These are phyloP conservation scores for Holothuria glaberrima DNA, from an alignment of 35 echinoderm and acorn worm genomes.

Conservation along the genomic window DNA sequence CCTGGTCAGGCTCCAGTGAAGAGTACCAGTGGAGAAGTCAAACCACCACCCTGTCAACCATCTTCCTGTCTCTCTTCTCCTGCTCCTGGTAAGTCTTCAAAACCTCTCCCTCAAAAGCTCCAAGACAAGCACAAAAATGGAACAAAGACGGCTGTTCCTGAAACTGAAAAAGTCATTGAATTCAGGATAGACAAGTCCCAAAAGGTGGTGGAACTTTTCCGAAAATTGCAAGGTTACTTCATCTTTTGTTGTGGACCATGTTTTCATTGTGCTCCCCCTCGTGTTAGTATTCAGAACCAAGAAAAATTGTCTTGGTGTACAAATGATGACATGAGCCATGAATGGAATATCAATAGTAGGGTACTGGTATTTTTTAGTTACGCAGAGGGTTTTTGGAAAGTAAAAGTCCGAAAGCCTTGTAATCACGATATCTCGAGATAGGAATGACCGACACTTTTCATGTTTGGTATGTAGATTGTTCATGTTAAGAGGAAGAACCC, in stretches of 20 bases:
- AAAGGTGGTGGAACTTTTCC: constrained; percentile 39
- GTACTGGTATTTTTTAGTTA: constrained; percentile 56
- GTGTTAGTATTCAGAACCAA: constrained; percentile 48
- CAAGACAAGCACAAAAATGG: background rate
- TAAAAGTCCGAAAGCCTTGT: no score
- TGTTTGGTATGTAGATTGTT: no score
- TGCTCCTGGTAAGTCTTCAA: background rate
- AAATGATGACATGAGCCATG: constrained; percentile 55
- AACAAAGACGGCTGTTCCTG: background rate
- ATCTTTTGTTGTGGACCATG: constrained; percentile 68
- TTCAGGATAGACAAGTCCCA: background rate
- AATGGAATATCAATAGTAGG: constrained; percentile 65
- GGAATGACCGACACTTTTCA: no score
- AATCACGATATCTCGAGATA: no score
- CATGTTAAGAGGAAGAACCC: no score
- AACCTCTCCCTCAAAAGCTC: background rate
- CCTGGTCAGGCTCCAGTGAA: no score
- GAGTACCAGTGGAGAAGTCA: background rate
- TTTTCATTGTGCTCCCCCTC: constrained; percentile 71
- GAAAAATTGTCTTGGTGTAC: constrained; percentile 37
- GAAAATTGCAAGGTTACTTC: constrained; percentile 70
- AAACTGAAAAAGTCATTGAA: background rate
- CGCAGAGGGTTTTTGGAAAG: constrained; percentile 60
- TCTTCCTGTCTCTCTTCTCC: background rate
- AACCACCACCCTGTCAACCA: background rate